These are phyloP conservation scores for Ceyx melanurus DNA, from an alignment of 2,113 vertebrate species.

Conservation along the genomic window DNA sequence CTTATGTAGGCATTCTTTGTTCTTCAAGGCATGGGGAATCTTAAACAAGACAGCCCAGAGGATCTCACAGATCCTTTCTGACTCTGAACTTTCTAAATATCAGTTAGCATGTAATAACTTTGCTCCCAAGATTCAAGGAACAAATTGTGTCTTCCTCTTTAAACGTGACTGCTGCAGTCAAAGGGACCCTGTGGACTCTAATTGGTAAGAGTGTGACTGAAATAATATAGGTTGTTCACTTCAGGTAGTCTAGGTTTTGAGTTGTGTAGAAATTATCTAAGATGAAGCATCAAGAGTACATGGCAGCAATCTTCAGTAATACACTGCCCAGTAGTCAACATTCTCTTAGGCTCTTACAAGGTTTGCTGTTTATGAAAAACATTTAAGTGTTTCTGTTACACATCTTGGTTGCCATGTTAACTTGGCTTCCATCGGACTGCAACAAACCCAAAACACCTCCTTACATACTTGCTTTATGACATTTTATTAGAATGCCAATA, in stretches of 20 bases:
- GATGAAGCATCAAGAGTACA: neutral
- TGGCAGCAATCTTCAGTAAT: constrained; percentile 8
- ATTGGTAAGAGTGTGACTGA: neutral
- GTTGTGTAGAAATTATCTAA: neutral
- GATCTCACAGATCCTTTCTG: neutral
- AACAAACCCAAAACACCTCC: constrained; percentile 83
- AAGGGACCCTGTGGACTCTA: neutral
- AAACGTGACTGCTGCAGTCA: neutral
- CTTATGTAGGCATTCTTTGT: neutral
- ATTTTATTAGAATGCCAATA: constrained; percentile 82
- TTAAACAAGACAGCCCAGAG: neutral
- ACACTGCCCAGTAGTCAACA: constrained; percentile 26
- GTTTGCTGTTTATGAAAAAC: constrained; percentile 73
- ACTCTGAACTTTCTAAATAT: neutral
- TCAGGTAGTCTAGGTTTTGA: neutral
- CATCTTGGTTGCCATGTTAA: constrained; percentile 81
- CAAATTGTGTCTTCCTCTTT: neutral
- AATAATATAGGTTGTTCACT: neutral
- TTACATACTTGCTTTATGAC: constrained; percentile 86
- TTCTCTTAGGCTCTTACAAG: constrained; percentile 50
- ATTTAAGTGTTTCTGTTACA: constrained; percentile 80
- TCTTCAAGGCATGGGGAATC: neutral
- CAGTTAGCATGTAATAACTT: neutral
- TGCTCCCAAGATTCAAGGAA: neutral
- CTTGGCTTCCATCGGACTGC: constrained; percentile 75